These are phyloP conservation scores for Benthosema pterotum DNA, from an alignment of 2,797 vertebrate genomes.

Conservation along the genomic window DNA sequence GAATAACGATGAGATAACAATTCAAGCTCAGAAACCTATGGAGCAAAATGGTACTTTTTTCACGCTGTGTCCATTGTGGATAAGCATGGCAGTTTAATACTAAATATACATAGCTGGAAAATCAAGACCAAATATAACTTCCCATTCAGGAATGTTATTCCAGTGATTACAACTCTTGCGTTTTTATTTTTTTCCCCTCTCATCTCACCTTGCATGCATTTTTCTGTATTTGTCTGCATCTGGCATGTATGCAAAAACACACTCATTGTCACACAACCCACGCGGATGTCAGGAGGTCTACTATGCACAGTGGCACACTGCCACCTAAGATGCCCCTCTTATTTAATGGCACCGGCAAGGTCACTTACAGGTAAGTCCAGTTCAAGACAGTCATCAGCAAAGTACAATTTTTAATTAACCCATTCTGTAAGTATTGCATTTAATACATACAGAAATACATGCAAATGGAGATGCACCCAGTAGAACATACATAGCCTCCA, in stretches of 20 bases:
- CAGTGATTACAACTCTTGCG: constrained; percentile 26
- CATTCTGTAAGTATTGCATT: no score
- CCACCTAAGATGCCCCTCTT: constrained; percentile 90
- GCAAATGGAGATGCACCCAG: background rate
- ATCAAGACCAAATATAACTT: background rate
- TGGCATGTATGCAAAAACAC: constrained; percentile 66
- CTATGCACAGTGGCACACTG: constrained; percentile 85
- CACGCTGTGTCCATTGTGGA: no score
- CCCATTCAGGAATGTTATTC: constrained; percentile 12
- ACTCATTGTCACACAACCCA: background rate
- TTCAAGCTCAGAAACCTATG: no score
- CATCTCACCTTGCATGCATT: constrained; percentile 31
- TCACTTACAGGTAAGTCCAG: constrained; percentile 84
- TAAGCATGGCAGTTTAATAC: no score
- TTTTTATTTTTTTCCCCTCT: constrained; percentile 17
- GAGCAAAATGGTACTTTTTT: no score
- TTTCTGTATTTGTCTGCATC: constrained; percentile 25
- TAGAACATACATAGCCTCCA: background rate
- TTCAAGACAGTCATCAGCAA: background rate
- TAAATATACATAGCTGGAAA: background rate
- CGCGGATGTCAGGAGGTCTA: constrained; percentile 73
- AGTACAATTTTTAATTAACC: background rate
- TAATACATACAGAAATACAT: no score
- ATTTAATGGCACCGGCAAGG: constrained; percentile 83
- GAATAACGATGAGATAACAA: no score